Conservation (phyloP, 2,797 vertebrate species). For the Coluber constrictor region DNA sequence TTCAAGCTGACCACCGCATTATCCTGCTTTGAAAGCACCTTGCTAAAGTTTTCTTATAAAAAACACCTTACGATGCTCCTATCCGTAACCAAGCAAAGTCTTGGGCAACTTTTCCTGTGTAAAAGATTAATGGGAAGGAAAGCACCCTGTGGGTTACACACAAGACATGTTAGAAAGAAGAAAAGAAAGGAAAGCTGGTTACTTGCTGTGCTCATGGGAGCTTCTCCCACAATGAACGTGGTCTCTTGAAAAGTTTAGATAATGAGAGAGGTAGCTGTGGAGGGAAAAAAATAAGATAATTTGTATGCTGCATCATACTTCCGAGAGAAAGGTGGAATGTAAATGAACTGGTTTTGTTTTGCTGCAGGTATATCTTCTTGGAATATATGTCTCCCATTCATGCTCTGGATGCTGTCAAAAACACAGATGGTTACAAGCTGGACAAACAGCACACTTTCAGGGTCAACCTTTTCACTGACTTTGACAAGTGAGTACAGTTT, state of each 20-base stretch:
- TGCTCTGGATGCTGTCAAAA: conserved; percentile 92
- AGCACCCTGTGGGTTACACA: neutral
- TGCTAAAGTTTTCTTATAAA: neutral
- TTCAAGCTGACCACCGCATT: neutral
- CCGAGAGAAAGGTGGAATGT: neutral
- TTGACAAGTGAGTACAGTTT: conserved; percentile 86
- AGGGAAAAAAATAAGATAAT: neutral
- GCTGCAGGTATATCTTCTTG: conserved; percentile 90
- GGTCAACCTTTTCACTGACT: conserved; percentile 97
- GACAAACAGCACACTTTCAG: conserved; percentile 98
- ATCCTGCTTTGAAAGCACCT: neutral
- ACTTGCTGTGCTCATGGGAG: neutral
- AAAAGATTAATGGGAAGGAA: neutral
- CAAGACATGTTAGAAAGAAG: neutral
- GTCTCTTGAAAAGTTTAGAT: neutral
- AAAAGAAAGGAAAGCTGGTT: neutral
- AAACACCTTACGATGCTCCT: neutral
- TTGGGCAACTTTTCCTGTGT: neutral
- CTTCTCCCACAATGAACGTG: neutral
- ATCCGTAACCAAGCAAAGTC: neutral
- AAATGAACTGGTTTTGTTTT: neutral
- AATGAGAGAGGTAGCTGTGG: neutral
- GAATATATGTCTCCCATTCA: conserved; percentile 89
- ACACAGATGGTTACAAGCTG: conserved; percentile 92
- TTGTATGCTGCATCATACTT: neutral